A percentile compares a stretch with the other conserved stretches of the same genome.
These are phyloP conservation scores for Carollia perspicillata DNA, from an alignment of 2,113 vertebrate species.

Conservation along the genomic window DNA sequence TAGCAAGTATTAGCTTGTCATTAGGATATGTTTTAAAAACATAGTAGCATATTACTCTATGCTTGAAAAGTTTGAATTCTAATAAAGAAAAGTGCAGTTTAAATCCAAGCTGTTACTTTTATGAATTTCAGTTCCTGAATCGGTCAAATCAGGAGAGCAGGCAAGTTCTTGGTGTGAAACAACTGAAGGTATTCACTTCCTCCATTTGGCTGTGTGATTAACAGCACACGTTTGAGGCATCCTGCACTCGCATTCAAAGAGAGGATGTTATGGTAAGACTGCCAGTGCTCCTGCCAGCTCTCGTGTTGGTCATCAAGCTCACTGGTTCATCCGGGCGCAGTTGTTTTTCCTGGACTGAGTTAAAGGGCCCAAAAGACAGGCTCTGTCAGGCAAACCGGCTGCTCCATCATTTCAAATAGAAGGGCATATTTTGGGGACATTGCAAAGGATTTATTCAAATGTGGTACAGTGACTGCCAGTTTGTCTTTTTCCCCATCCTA, in stretches of 20 bases:
- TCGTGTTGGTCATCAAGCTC: background rate
- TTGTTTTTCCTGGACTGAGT: background rate
- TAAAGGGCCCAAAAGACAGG: background rate
- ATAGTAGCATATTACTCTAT: background rate
- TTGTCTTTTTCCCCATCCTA: background rate
- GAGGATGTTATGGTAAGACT: background rate
- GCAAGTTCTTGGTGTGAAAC: background rate
- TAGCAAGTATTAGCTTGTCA: background rate
- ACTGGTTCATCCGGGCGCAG: background rate
- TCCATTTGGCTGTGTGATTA: background rate
- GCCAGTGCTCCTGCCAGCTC: background rate
- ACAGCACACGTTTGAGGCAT: constrained; percentile 6
- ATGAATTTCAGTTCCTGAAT: background rate
- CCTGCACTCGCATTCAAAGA: background rate
- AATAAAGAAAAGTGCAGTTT: background rate
- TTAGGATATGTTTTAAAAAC: background rate
- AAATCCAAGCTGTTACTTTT: background rate
- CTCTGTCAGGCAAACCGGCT: background rate
- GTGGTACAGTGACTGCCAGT: background rate
- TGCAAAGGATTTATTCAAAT: background rate
- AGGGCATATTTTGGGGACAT: background rate
- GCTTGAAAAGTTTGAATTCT: background rate
- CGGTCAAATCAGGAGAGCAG: constrained; percentile 32
- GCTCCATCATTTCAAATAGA: background rate
- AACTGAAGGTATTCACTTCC: background rate